Evolutionary conservation across 2,888 invertebrate species (phyloP), one percentile per base, ranked within the genome.

Genomic region (Lacanobia wlatinum): DNA sequence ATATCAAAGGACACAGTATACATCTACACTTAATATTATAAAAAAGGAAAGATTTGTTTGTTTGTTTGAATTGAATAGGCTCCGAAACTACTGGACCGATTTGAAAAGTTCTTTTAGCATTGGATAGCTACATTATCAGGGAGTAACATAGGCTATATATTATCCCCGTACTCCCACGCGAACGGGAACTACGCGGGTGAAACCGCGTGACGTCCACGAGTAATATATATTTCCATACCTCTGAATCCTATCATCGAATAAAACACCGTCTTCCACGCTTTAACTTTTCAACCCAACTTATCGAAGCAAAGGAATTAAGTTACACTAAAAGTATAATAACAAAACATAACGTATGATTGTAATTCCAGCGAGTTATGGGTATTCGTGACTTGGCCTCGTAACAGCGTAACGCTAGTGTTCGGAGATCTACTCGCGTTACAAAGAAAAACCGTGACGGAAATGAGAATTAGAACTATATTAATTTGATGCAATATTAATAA

Each of bases 401-500:
- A 77, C 40, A 65, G 38, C 52, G 73, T 53, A 50, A 66, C 80
- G 48, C 40, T 61, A 48, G 28, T 55, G 68, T 63, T 59, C 16
- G 40, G 21, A 68, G 78, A 80, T 80, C 67, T 72, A 76, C 76
- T 62, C 38, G 63, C 68, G 28, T 65, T 48, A 67, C 62, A 58
- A 70, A 72, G 60, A 58, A 80, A 78, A 66, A 73, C 80, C 82
- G 82, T 80, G 74, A 80, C 82, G 80, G 73, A 66, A 73, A 56
- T 69, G 40, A 48, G 38, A 76, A 80, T 66, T 58, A 73, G 73
- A 64, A 67, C 52, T 43, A 55, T 38, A 55, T 65, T 81, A 69
- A 50, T 64, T 61, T 56, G 46, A 66, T 79, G 75, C 70, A 75
- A 58, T 78, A 68, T 34, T 38, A 34, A 56, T 56, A 55, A 55